Base-by-base conservation (phyloP, 2,888 invertebrate genomes). In the Dioctria linearis region DNA sequence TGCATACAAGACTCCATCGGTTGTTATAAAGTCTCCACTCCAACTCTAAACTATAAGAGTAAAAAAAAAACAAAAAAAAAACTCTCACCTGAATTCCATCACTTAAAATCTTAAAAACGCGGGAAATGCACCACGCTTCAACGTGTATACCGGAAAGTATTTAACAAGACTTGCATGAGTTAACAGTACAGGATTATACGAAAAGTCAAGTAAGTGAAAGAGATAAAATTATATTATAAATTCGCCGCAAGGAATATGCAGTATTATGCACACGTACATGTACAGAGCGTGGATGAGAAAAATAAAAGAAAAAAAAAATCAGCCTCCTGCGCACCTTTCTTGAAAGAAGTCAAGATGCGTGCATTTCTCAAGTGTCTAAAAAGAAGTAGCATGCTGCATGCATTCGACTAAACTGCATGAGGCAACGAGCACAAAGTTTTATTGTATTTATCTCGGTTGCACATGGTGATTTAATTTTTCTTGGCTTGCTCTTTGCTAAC, bases 391-490 rank as follows among this genome's bases (percentile, higher is more conserved):
- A 8, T n/a, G 13, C 61, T 49, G 51, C 8, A 49, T 6, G 61
- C 39, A 39, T 61, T 4, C 4, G 61, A 25, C 25, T 59, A 25
- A 5, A 59, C 8, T 6, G 5, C 25, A 5, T 6, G 66, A 8
- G n/a, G 57, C 54, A 54, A 25, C 54, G 13, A 39, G 57, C 57
- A 73, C 25, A 39, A 40, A 51, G 43, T 54, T 49, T 69, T 73
- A 73, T 73, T 73, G 63, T 76, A 63, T 76, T 63, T 76, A 76
- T 63, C 63, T 76, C 39, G 37, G 39, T 9, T 63, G 76, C 76
- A 63, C 76, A 63, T 61, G 25, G 76, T 76, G 76, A 76, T 76
- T 76, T 63, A 76, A 63, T 76, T 76, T 63, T 39, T 46, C 49
- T 43, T 49, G 43, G 42, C 43, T 76, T 46, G 39, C 63, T 63